These are phyloP conservation scores for Conus betulinus DNA, from an alignment of 1,140 invertebrate genomes.

Conservation along the genomic window DNA sequence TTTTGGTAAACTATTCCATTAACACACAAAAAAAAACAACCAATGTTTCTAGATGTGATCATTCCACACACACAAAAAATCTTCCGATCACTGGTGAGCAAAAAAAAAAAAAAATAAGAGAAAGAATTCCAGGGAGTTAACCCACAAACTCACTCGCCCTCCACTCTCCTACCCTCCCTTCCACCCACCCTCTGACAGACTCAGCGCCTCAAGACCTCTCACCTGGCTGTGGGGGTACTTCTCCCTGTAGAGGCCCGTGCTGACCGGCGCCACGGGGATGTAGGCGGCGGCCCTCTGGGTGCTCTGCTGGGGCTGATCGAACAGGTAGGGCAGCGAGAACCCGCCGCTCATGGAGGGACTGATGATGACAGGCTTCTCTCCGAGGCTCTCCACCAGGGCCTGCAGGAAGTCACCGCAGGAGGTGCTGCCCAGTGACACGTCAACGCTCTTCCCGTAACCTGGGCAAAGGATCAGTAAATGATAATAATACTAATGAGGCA, in stretches of 20 bases:
- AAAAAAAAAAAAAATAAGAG: too few species aligned
- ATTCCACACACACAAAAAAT: too few species aligned
- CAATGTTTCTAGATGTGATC: too few species aligned
- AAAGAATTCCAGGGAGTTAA: too few species aligned
- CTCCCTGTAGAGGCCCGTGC: conserved; percentile 57
- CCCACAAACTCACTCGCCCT: not conserved
- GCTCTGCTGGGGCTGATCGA: conserved; percentile 52
- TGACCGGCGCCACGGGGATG: conserved; percentile 76
- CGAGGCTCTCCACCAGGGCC: conserved; percentile 57
- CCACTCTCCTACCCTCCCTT: not conserved
- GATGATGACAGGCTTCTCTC: conserved; percentile 72
- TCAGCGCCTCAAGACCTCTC: not conserved
- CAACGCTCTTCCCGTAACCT: conserved; percentile 69
- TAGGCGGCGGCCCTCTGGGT: conserved; percentile 67
- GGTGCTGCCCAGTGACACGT: conserved; percentile 31
- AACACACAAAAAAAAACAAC: too few species aligned
- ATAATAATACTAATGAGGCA: not conserved
- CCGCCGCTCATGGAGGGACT: conserved; percentile 77
- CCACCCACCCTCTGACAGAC: not conserved
- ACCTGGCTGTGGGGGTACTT: conserved; percentile 59
- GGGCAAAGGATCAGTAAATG: too few species aligned
- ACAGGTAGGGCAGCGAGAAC: conserved; percentile 75
- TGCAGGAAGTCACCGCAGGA: conserved; percentile 64
- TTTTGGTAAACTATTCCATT: too few species aligned
- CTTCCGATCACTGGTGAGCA: too few species aligned